Base-by-base conservation (phyloP, 2,888 invertebrate genomes). In the Pycnomerus fuliginosus region DNA sequence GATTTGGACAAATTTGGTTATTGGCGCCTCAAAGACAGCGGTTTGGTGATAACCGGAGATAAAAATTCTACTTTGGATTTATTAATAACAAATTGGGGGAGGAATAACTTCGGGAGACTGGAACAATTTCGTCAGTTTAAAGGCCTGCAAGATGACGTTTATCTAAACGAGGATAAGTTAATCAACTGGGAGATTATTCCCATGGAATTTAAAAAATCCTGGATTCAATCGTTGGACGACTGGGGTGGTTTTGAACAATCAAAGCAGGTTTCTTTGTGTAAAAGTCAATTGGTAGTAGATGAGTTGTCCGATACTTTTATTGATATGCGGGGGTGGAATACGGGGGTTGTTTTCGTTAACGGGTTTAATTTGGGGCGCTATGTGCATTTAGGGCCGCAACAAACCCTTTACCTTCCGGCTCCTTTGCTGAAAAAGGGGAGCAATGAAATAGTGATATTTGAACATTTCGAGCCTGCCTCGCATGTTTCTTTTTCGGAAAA, bases 301-400 rank as follows among this genome's bases (percentile, higher is more conserved):
- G 27, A 32, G 5, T 24, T 20, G 10, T 3, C 11, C 1, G 90
- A 91, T 62, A 90, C 89, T 1, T 92, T 80, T 64, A 60, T 91
- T 11, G 83, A 87, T 58, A 80, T 87, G 49, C 74, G 76, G 17
- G 82, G 80, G 8, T 93, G 92, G 92, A 81, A 80, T 39, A 91
- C 90, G 75, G 92, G 92, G 1, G 78, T 85, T 39, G 81, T 86
- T 0, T 86, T 87, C 69, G 72, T 93, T 1, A 94, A 94, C 64
- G 88, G 87, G 0, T 80, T 86, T 58, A 89, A 91, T 66, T 74
- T 94, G 13, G 92, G 92, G 0, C 78, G 92, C 27, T 92, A 91
- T 69, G 90, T 90, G 84, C 82, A 83, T 0, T 62, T 77, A 1
- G 92, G 93, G 0, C 93, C 93, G 0, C 88, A 90, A 70, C 75